Evolutionary conservation across 2,113 vertebrate species (phyloP).

Genomic region (Gnathonemus echidnorhynchus): DNA sequence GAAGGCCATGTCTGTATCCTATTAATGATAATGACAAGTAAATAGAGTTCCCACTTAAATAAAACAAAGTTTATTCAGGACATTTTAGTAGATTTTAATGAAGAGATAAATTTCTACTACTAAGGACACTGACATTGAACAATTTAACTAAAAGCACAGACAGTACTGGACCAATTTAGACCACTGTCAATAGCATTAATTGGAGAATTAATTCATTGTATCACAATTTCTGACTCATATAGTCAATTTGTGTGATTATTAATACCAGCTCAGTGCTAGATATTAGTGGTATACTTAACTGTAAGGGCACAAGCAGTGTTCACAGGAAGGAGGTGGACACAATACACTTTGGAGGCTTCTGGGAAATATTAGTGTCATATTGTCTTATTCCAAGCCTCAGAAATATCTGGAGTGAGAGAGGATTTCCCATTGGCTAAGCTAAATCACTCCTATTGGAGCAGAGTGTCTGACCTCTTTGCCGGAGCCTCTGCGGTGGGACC

Average conservation of each 20-base stretch:
- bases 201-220: not conserved
- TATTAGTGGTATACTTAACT: not conserved
- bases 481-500: not conserved
- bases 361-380: constrained; percentile 37
- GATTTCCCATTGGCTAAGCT: constrained; percentile 40
- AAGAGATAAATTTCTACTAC: not conserved
- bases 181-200: not conserved
- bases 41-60: not conserved
- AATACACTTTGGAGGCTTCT: constrained; percentile 15
- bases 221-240: not conserved
- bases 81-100: not conserved
- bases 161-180: not conserved
- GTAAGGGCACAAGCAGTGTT: not conserved
- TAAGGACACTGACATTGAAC: not conserved
- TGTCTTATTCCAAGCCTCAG: constrained; percentile 31
- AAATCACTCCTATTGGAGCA: not conserved
- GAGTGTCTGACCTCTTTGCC: not conserved
- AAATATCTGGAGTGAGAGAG: constrained; percentile 45
- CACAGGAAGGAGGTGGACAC: not conserved
- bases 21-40: not conserved
- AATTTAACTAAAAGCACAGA: not conserved
- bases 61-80: not conserved
- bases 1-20: not conserved
- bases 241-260: not conserved
- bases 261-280: not conserved